Percentiles rank a stretch among this genome's conserved stretches.
phyloP scores from a whole-genome alignment of 2,888 invertebrate species.

The Idaea biselata region DNA sequence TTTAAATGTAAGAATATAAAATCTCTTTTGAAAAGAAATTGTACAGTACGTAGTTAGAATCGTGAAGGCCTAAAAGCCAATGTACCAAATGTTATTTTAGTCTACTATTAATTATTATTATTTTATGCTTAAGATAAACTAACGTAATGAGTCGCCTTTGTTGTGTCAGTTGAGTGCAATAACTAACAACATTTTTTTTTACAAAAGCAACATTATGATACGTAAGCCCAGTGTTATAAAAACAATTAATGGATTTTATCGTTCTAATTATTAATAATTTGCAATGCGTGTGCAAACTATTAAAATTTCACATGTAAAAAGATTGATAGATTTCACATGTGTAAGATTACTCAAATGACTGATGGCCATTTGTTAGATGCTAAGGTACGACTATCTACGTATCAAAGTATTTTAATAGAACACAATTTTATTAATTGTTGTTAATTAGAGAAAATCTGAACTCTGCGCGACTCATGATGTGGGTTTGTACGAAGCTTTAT shows the following conservation, averaged over 20 bases:
- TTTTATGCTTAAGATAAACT: not conserved
- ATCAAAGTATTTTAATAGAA: too few species aligned
- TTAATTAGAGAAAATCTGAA: too few species aligned
- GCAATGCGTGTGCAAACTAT: too few species aligned
- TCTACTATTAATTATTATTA: not conserved
- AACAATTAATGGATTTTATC: too few species aligned
- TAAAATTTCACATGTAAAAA: too few species aligned
- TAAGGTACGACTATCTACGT: too few species aligned
- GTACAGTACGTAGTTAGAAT: slow-evolving; percentile 45
- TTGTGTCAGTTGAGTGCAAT: not conserved
- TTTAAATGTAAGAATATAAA: slow-evolving; percentile 21
- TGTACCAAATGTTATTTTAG: slow-evolving; percentile 1
- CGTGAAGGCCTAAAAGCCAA: slow-evolving; percentile 36
- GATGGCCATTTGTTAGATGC: too few species aligned
- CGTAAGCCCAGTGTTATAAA: too few species aligned
- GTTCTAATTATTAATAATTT: too few species aligned
- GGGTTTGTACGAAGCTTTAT: not conserved
- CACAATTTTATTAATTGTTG: too few species aligned
- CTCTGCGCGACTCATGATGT: not conserved
- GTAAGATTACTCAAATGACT: too few species aligned
- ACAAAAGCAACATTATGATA: not conserved
- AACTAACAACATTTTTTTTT: not conserved
- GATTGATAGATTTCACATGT: too few species aligned
- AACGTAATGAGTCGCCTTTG: not conserved
- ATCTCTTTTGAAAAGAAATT: slow-evolving; percentile 48